Evolutionary conservation across 2,888 invertebrate genomes (phyloP), one percentile per base, ranked within the genome.

Genomic region (Linnaemya vulpina): DNA sequence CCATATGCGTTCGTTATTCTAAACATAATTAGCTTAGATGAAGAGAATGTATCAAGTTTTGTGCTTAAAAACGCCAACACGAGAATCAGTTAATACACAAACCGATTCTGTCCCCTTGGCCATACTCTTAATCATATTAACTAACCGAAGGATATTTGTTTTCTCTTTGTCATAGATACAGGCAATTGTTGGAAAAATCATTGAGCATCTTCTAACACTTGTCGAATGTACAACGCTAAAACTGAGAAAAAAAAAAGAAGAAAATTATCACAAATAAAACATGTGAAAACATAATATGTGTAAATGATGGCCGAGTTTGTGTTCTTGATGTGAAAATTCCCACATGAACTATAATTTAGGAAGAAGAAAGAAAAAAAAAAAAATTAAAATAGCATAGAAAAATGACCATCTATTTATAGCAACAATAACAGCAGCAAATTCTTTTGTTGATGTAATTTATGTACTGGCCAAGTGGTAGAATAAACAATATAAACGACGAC

Each of bases 1-100:
- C 30, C 30, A 5, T 30, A 30, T 30, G 5, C 30, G 74, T 68
- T 78, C 11, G 84, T 84, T 77, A 75, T 51, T 82, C 70, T 84
- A 74, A 74, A 78, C 74, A 78, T 85, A 85, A 85, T 85, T 85
- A 85, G 84, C 84, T 78, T 63, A 55, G 70, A 62, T 81, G 81
- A 65, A 70, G 51, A 60, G 77, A 49, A 81, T 73, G 71, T 82
- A 85, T 78, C 74, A 78, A 85, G 75, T 85, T 78, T 68, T 53
- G 25, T 53, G 38, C 60, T 55, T 22, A 5, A 78, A n/a, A 71
- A 63, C 22, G 20, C 65, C 63, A 65, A 58, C 40, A 68, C 13
- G 11, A 8, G n/a, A 3, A 53, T 51, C 13, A 17, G 9, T 17
- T n/a, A 5, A 30, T 46, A 65, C n/a, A 65, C n/a, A n/a, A 43